Base-by-base conservation (phyloP, 2,888 invertebrate species). In the Dendrolimus houi region DNA sequence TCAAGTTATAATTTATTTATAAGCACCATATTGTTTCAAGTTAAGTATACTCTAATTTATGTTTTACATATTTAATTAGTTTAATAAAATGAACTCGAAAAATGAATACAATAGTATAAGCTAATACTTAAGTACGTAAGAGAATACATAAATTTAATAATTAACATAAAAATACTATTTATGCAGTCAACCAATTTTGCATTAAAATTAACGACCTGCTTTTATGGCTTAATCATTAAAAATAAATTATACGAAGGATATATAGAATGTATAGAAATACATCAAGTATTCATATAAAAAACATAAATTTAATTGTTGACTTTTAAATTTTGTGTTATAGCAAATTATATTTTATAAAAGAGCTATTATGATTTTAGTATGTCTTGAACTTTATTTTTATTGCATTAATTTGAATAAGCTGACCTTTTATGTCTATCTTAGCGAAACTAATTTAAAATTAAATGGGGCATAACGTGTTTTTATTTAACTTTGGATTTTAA, bases 61-160 rank as follows among this genome's bases (percentile, higher is more conserved):
- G 47, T 0, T 10, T 47, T 47, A 47, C 6, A 47, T 47, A 47
- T 47, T 47, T 47, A 47, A 47, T 47, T 47, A 47, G 3, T 9
- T 47, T 47, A 9, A 47, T 47, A 47, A 29, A 29, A 47, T 47
- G 9, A 47, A 47, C 47, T 8, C 2, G 47, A 12, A 9, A 47
- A 6, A 47, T 12, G 2, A 10, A 10, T 47, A 47, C 8, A 29
- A 29, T 29, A 29, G 29, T 29, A 6, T 29, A 29, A 29, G 29
- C 29, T 29, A 29, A 29, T 29, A 29, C 29, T 29, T 29, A 29
- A 29, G 29, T 29, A 29, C 29, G 29, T 29, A 29, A 29, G 29
- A 56, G 57, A 57, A 57, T 55, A 55, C 54, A 56, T 47, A 47
- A 47, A 47, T 47, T 47, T 54, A 41, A 42, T 55, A 56, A 55